Conservation (phyloP, 2,888 invertebrate genomes). For the Andrena marginata region DNA sequence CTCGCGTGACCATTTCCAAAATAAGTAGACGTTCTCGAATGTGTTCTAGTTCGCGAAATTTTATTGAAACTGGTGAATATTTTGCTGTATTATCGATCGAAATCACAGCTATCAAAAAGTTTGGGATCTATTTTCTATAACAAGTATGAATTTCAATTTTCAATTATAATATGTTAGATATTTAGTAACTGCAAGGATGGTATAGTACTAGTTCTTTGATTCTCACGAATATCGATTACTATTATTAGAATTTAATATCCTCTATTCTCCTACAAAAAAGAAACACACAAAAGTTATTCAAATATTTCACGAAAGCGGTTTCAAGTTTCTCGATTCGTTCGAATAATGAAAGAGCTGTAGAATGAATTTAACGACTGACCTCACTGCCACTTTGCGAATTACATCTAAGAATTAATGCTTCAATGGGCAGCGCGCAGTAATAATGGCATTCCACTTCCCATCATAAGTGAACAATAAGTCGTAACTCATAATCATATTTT, state of each 20-base stretch:
- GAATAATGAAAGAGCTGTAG: conserved; percentile 14
- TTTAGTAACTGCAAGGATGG: no score
- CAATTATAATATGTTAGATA: not conserved
- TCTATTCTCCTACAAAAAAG: not conserved
- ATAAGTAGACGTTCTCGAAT: no score
- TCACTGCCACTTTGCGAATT: conserved; percentile 26
- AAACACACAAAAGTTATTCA: not conserved
- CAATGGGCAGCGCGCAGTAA: conserved; percentile 5
- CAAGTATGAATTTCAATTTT: not conserved
- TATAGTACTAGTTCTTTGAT: not conserved
- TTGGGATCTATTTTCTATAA: no score
- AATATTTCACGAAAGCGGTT: not conserved
- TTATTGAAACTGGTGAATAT: no score
- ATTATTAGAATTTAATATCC: not conserved
- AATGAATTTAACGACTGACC: conserved; percentile 30
- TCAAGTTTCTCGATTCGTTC: not conserved
- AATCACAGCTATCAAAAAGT: no score
- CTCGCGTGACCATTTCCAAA: not conserved
- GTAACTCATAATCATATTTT: not conserved
- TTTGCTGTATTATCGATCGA: no score
- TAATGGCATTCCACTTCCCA: conserved; percentile 6
- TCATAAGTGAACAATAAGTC: not conserved
- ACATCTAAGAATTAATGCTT: conserved; percentile 19
- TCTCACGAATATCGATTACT: not conserved
- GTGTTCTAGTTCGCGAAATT: no score